Percentiles rank a stretch among this genome's conserved stretches.
These are phyloP conservation scores for Desmophyllum pertusum DNA, from an alignment of 92 coral and sea anemone species.

Conservation along the genomic window DNA sequence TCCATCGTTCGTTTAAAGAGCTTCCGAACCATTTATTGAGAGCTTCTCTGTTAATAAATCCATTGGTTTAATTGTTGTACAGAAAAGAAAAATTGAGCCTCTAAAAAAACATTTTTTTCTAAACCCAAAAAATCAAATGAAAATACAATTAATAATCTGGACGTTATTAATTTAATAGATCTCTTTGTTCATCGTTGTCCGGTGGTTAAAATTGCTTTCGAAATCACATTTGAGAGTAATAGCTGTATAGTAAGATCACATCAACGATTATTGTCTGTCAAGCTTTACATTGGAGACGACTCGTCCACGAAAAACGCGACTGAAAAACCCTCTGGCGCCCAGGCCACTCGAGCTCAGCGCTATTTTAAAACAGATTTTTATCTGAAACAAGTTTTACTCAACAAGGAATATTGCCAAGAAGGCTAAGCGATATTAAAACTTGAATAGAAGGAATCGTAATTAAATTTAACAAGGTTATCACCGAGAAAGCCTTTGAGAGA, in stretches of 20 bases:
- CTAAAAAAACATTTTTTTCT: not conserved
- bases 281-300: not conserved
- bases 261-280: not conserved
- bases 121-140: not conserved
- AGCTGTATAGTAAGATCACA: not conserved
- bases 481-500: slow-evolving; percentile 10
- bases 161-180: slow-evolving; percentile 4
- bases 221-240: not conserved
- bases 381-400: not conserved
- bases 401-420: not conserved
- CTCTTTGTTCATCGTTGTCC: not conserved
- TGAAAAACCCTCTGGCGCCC: not conserved
- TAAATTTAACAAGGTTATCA: slow-evolving; percentile 16
- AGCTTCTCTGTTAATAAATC: too few species aligned
- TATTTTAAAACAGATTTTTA: not conserved
- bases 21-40: too few species aligned
- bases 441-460: not conserved
- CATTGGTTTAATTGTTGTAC: not conserved
- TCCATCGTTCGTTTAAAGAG: not conserved
- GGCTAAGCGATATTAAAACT: not conserved
- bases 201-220: slow-evolving; percentile 27
- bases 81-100: not conserved
- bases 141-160: not conserved
- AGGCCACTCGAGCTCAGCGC: not conserved
- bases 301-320: not conserved